phyloP scores from a whole-genome alignment of 2,113 vertebrate species.

The Ammospiza caudacuta region DNA sequence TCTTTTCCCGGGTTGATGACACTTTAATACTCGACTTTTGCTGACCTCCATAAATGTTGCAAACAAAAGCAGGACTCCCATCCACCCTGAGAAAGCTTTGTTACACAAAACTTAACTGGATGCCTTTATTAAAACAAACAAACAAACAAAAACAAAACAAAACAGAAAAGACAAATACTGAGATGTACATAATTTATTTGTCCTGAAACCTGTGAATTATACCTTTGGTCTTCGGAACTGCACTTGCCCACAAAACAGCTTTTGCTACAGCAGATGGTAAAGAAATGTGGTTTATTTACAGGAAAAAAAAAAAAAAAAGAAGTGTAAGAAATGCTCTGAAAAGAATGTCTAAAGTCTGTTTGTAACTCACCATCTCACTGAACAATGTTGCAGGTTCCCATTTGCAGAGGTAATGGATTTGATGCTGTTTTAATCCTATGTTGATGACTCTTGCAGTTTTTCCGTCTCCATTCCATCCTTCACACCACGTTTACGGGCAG shows the following conservation, averaged over 20 bases:
- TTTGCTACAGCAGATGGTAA: constrained; percentile 57
- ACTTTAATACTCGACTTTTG: constrained; percentile 58
- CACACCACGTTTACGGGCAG: constrained; percentile 83
- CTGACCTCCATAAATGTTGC: constrained; percentile 58
- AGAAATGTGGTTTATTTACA: constrained; percentile 49
- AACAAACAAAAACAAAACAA: not conserved
- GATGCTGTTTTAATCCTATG: constrained; percentile 78
- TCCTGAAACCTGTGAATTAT: constrained; percentile 68
- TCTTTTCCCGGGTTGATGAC: constrained; percentile 52
- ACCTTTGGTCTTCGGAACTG: constrained; percentile 65
- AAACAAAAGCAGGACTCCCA: constrained; percentile 48
- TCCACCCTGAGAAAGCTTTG: constrained; percentile 56
- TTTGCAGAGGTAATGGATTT: constrained; percentile 81
- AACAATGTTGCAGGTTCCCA: constrained; percentile 68
- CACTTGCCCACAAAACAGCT: constrained; percentile 52
- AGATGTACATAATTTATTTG: constrained; percentile 74
- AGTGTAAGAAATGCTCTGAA: constrained; percentile 49
- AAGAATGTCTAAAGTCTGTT: constrained; percentile 61
- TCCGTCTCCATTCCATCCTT: constrained; percentile 69
- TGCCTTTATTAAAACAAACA: constrained; percentile 62
- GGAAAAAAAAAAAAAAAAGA: not conserved
- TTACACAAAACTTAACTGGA: constrained; percentile 68
- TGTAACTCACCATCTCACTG: constrained; percentile 55
- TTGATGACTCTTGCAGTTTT: constrained; percentile 79
- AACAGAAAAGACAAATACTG: constrained; percentile 36